Evolutionary conservation across 2,797 vertebrate genomes (phyloP).

Genomic region (Atherinosoma microstoma): DNA sequence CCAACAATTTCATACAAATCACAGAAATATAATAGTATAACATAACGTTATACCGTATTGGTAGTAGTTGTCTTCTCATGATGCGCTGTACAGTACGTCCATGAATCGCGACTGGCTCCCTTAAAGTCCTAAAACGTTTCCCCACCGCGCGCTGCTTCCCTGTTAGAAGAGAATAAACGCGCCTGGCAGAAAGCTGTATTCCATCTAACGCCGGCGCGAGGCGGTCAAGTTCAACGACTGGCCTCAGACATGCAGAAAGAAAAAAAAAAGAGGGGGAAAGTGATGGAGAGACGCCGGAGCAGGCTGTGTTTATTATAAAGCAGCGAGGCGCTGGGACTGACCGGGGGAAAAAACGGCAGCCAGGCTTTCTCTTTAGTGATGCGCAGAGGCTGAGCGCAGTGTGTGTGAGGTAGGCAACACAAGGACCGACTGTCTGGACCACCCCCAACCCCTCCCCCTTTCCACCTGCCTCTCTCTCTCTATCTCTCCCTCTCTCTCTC

Average conservation of each 20-base stretch:
- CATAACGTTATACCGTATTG: constrained; percentile 62
- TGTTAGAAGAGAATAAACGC: constrained; percentile 34
- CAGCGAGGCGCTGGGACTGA: constrained; percentile 24
- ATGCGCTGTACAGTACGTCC: constrained; percentile 45
- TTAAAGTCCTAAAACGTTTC: constrained; percentile 40
- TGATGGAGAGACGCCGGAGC: constrained; percentile 9
- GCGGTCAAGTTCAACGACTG: constrained; percentile 25
- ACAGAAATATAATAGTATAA: neutral
- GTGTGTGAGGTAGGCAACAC: constrained; percentile 71
- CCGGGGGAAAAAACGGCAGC: constrained; percentile 21
- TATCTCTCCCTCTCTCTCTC: constrained; percentile 21
- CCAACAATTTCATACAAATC: neutral
- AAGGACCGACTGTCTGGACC: constrained; percentile 82
- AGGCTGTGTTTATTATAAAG: constrained; percentile 11
- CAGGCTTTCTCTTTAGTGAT: constrained; percentile 68
- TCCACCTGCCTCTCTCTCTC: constrained; percentile 60
- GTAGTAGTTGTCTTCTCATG: constrained; percentile 58
- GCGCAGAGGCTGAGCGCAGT: constrained; percentile 66
- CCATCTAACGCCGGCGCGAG: constrained; percentile 27
- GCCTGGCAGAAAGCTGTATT: constrained; percentile 28
- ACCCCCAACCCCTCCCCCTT: constrained; percentile 74
- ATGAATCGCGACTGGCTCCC: constrained; percentile 41
- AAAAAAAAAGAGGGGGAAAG: neutral
- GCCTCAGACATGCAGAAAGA: neutral
- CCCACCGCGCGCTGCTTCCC: constrained; percentile 48